A percentile compares a stretch with the other conserved stretches of the same genome.
Evolutionary conservation across 2,113 vertebrate genomes (phyloP).

Genomic region (Casuarius casuarius): DNA sequence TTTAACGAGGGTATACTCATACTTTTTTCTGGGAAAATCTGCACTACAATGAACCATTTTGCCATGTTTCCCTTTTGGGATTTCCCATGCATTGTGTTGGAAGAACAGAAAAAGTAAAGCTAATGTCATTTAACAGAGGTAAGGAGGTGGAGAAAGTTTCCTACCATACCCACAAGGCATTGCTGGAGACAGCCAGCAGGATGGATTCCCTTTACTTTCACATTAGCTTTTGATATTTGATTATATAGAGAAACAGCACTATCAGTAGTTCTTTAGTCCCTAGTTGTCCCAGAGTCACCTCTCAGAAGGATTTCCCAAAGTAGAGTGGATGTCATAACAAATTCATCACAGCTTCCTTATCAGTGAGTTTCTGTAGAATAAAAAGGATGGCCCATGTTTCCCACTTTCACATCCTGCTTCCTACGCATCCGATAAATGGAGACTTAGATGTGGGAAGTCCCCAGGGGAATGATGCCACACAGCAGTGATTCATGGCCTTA

Average conservation of each 20-base stretch:
- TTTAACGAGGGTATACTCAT: not conserved
- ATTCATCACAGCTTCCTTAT: not conserved
- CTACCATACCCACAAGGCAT: not conserved
- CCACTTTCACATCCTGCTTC: not conserved
- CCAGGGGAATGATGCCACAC: not conserved
- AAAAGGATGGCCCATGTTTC: not conserved
- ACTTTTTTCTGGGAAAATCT: not conserved
- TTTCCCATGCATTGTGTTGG: not conserved
- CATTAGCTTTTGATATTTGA: not conserved
- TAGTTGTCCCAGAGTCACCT: not conserved
- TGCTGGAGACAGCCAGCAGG: not conserved
- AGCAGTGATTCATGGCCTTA: not conserved
- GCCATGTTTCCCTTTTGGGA: not conserved
- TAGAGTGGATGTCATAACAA: not conserved
- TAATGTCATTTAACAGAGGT: not conserved
- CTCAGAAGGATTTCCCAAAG: not conserved
- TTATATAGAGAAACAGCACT: not conserved
- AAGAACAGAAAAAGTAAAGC: not conserved
- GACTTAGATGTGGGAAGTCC: not conserved
- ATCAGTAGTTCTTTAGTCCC: not conserved
- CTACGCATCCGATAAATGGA: not conserved
- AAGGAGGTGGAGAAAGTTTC: not conserved
- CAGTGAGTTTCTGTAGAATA: not conserved
- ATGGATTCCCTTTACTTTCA: not conserved
- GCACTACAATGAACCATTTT: not conserved